Conservation (phyloP, 1,140 invertebrate species). For the Philotrypesis tridentata region DNA sequence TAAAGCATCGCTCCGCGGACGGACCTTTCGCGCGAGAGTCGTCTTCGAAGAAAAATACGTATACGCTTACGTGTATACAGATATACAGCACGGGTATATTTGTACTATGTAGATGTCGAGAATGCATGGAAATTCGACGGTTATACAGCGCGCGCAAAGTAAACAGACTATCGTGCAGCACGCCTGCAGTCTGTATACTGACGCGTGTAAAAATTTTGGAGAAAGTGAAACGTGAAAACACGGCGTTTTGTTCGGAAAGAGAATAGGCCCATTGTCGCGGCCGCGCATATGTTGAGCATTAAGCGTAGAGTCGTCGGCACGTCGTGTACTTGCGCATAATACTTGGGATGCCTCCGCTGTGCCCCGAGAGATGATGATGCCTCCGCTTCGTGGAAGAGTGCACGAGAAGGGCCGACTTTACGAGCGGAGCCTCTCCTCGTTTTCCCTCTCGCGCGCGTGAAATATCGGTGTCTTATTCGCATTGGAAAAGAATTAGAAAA, state of each 20-base stretch:
- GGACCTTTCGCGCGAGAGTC: not conserved
- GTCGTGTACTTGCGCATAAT: not conserved
- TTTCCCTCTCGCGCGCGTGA: not conserved
- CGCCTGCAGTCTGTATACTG: no score
- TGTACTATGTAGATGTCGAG: no score
- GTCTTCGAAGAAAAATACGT: no score
- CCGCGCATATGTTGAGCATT: not conserved
- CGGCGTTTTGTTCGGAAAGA: not conserved
- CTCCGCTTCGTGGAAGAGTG: slow-evolving; percentile 17
- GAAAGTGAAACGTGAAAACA: not conserved
- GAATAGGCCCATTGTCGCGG: slow-evolving; percentile 19
- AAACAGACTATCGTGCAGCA: not conserved
- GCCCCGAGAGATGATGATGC: no score
- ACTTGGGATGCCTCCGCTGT: no score
- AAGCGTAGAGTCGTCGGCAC: not conserved
- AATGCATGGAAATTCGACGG: not conserved
- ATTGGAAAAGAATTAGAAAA: not conserved
- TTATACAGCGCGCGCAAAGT: not conserved
- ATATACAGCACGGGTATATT: no score
- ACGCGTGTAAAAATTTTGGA: slow-evolving; percentile 5
- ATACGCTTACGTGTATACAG: no score
- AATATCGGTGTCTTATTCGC: not conserved
- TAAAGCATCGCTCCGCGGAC: not conserved
- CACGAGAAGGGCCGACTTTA: not conserved
- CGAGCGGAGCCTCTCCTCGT: not conserved